Evolutionary conservation across 1,140 invertebrate genomes (phyloP).

Genomic region (Rhizoglyphus robini): DNA sequence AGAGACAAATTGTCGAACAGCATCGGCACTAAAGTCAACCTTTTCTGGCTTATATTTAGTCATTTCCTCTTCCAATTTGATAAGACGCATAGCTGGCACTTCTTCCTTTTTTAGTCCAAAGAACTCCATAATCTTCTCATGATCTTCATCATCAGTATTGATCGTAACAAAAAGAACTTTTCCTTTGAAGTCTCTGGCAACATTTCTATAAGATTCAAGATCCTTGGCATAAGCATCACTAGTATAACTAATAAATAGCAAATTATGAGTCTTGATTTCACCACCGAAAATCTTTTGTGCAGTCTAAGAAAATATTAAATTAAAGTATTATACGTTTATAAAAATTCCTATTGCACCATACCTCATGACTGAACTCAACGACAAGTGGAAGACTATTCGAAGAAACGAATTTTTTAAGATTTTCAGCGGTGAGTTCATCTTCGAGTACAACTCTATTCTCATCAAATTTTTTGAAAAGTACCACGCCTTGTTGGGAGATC

Average conservation of each 20-base stretch:
- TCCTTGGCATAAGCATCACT: constrained; percentile 64
- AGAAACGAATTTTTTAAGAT: constrained; percentile 67
- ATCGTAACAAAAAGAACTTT: constrained; percentile 87
- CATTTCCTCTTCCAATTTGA: constrained; percentile 93
- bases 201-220: constrained; percentile 54
- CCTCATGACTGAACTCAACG: constrained; percentile 91
- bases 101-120: constrained; percentile 92
- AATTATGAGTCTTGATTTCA: constrained; percentile 86
- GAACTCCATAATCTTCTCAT: constrained; percentile 93
- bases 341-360: constrained; percentile 20
- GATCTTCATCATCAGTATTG: constrained; percentile 86
- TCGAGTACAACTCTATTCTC: constrained; percentile 68
- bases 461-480: constrained; percentile 93
- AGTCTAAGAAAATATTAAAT: constrained; percentile 38
- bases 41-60: constrained; percentile 86
- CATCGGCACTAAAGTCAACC: constrained; percentile 55
- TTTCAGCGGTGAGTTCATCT: constrained; percentile 49
- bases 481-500: constrained; percentile 53
- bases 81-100: constrained; percentile 78
- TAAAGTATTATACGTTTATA: neutral
- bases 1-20: constrained; percentile 67
- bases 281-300: constrained; percentile 96
- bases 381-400: constrained; percentile 76
- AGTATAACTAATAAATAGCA: constrained; percentile 80
- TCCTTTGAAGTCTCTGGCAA: constrained; percentile 77